Base-by-base conservation (phyloP, 2,113 vertebrate species). In the Ochotona princeps region DNA sequence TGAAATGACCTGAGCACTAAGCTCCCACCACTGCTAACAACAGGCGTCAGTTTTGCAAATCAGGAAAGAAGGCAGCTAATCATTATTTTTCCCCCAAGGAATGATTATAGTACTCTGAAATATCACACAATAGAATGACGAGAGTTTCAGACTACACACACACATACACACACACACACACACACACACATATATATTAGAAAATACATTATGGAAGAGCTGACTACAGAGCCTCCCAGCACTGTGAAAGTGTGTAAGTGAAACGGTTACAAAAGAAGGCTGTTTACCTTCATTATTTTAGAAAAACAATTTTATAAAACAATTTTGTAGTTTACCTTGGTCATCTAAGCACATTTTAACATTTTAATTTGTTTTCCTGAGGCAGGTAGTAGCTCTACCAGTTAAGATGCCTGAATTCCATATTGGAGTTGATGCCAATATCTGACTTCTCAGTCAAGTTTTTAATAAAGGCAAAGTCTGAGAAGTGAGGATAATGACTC, bases 281-380 rank as follows among this genome's bases (percentile, higher is more conserved):
- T 25, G 47, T 76, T 89, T 72, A 54, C 30, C 4, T 80, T 75
- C 23, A 47, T 30, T 91, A 7, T 60, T 79, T 63, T 47, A 21
- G 82, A 26, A 80, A 79, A 83, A 94, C 3, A 92, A 12, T 26
- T 87, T 72, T 32, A 8, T 11, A n/a, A 79, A 83, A 94, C 3
- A 92, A 12, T 26, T 87, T 72, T 32, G 11, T 11, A n/a, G n/a
- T 63, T 88, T 86, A 87, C 69, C 20, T 72, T 3, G 75, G 15
- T 80, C 74, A 74, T 89, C n/a, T 17, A 51, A 8, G 47, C 28
- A 79, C 70, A 76, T 60, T 87, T 84, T 83, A 10, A 12, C 35
- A 87, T 90, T 93, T 57, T 57, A 57, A 57, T 57, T 57, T 57
- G 54, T 57, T 4, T 57, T 17, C 18, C 54, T 57, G 54, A 57